A percentile compares a stretch with the other conserved stretches of the same genome.
phyloP scores from a whole-genome alignment of 2,797 vertebrate species.

The Glossophaga mutica region DNA sequence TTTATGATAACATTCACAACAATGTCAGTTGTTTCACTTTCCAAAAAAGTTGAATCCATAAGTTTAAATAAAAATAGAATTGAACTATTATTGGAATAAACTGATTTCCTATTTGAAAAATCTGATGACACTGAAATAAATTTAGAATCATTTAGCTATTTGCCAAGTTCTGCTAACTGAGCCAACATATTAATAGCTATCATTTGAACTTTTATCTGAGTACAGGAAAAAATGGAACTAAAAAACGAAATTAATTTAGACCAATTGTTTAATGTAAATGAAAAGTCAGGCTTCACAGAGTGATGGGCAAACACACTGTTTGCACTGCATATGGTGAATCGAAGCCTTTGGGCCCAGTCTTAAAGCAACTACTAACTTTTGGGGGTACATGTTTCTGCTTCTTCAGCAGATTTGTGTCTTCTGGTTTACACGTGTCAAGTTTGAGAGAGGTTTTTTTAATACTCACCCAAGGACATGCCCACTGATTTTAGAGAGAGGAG shows the following conservation, averaged over 20 bases:
- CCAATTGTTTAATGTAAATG: constrained; percentile 20
- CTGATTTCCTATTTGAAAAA: constrained; percentile 48
- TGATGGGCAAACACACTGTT: not conserved
- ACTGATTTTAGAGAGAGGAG: not conserved
- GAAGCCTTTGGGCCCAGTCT: not conserved
- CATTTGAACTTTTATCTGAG: constrained; percentile 43
- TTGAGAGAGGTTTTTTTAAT: not conserved
- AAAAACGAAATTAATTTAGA: constrained; percentile 50
- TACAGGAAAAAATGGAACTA: constrained; percentile 41
- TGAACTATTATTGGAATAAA: constrained; percentile 49
- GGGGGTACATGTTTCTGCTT: not conserved
- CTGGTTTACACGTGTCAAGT: not conserved
- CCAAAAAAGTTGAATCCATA: not conserved
- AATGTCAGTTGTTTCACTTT: constrained; percentile 6
- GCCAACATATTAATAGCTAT: constrained; percentile 41
- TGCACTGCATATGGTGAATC: not conserved
- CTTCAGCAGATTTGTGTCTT: not conserved
- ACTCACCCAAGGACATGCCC: not conserved
- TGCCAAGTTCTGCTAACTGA: constrained; percentile 38
- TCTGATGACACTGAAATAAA: constrained; percentile 35
- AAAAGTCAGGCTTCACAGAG: constrained; percentile 16
- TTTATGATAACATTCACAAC: not conserved
- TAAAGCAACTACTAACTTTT: constrained; percentile 8
- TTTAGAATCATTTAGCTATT: constrained; percentile 43
- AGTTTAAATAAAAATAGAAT: constrained; percentile 19